Base-by-base conservation (phyloP, 2,113 vertebrate genomes). In the Crotalus helleri region DNA sequence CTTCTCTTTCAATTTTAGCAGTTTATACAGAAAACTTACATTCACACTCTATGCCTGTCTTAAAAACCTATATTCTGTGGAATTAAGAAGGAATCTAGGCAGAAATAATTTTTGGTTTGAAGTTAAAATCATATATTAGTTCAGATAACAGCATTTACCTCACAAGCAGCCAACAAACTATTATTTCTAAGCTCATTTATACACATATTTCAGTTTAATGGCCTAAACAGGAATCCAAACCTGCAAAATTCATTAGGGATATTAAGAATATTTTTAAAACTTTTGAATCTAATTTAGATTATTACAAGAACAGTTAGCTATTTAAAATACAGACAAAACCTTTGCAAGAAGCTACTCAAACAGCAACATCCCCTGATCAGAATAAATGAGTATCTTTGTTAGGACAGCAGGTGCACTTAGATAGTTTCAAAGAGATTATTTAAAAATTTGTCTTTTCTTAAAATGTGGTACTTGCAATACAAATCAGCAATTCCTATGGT, bases 71-170 rank as follows among this genome's bases (percentile, higher is more conserved):
- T 88, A 24, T 3, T 85, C 12, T 58, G 46, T 91, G 23, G 53
- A 89, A 86, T 39, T 44, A 59, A 26, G 39, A 33, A 39, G n/a
- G 54, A 58, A 11, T 86, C 39, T 87, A 87, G 24, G 85, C 92
- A 93, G 51, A 44, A 69, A 89, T 69, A 88, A 33, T 59, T 13
- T 94, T 94, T 94, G 51, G 9, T 55, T 92, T 88, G 49, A 89
- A 91, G n/a, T 44, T 93, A 91, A 0, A 2, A 89, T 69, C 44
- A 95, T 94, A 26, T 53, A 5, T 91, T 7, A 93, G 5, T 39
- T 88, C 4, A 24, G 58, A 69, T 88, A 19, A 69, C 92, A 81
- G 69, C 0, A 94, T 64, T 57, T 12, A 58, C 21, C 91, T 93
- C 26, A 93, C 93, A 15, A 57, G 26, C 93, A 90, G 26, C n/a